Conservation (phyloP, 2,888 invertebrate species). For the Mactromeris polynyma region DNA sequence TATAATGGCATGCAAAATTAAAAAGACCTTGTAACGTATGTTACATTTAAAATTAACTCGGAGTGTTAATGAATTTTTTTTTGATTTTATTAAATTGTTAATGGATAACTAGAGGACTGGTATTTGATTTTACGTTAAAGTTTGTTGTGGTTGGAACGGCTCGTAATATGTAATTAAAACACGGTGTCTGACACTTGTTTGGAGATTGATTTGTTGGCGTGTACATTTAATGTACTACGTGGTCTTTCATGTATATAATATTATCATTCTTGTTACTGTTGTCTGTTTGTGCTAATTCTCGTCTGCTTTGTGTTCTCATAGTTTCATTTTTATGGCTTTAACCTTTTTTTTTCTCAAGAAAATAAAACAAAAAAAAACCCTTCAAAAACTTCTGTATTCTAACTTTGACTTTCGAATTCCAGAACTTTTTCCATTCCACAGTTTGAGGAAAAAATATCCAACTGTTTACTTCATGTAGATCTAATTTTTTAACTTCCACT, state of each 20-base stretch:
- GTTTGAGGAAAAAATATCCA: background rate
- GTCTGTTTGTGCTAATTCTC: background rate
- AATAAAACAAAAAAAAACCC: background rate
- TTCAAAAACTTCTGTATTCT: background rate
- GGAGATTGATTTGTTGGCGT: background rate
- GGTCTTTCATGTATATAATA: conserved; percentile 18
- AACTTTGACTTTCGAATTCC: background rate
- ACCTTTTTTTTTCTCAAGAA: background rate
- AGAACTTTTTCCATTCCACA: background rate
- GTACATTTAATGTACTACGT: conserved; percentile 7
- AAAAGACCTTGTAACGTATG: background rate
- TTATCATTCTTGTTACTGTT: background rate
- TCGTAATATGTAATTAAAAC: background rate
- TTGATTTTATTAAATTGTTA: too few species aligned
- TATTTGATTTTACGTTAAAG: too few species aligned
- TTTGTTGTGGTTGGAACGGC: too few species aligned
- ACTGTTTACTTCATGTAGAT: background rate
- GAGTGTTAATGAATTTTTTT: too few species aligned
- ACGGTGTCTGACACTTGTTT: background rate
- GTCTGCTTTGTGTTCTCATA: background rate
- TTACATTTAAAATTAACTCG: too few species aligned
- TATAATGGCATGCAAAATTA: background rate
- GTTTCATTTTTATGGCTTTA: background rate
- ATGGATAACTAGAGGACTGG: too few species aligned
- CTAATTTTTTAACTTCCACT: background rate